phyloP scores from a whole-genome alignment of 2,888 invertebrate genomes.

The Gibbula magus region DNA sequence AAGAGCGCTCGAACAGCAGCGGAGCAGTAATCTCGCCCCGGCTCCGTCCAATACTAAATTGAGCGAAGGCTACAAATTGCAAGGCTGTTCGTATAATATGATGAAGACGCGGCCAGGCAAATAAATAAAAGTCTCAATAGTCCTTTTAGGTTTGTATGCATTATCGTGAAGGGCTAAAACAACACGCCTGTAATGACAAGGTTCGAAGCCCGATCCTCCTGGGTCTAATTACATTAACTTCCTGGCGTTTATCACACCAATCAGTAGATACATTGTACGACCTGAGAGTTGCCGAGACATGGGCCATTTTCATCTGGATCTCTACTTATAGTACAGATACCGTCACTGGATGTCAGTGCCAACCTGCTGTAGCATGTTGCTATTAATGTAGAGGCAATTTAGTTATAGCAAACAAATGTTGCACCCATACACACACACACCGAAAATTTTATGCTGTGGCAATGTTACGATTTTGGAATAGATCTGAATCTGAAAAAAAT shows the following conservation, averaged over 20 bases:
- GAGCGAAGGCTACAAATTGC: background rate
- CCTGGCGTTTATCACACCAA: slow-evolving; percentile 3
- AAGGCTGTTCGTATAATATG: background rate
- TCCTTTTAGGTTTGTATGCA: slow-evolving; percentile 11
- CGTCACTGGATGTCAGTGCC: too few relatives aligned
- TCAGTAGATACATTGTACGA: background rate
- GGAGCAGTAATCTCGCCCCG: background rate
- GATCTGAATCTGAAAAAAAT: too few relatives aligned
- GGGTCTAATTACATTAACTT: slow-evolving; percentile 8
- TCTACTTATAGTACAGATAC: background rate
- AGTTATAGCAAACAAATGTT: too few relatives aligned
- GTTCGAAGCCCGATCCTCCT: background rate
- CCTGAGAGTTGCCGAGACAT: background rate
- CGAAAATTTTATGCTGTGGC: too few relatives aligned
- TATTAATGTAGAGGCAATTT: too few relatives aligned
- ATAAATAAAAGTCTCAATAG: slow-evolving; percentile 11
- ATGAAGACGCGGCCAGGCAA: background rate
- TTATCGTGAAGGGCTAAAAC: slow-evolving; percentile 8
- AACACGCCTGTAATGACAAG: background rate
- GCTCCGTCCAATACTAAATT: background rate
- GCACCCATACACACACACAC: too few relatives aligned
- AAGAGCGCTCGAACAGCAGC: background rate
- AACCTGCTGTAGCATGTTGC: too few relatives aligned
- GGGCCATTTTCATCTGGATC: background rate
- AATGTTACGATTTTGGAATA: too few relatives aligned